Evolutionary conservation across 64 coral and sea anemone species (phyloP).

Genomic region (Montipora foliosa): DNA sequence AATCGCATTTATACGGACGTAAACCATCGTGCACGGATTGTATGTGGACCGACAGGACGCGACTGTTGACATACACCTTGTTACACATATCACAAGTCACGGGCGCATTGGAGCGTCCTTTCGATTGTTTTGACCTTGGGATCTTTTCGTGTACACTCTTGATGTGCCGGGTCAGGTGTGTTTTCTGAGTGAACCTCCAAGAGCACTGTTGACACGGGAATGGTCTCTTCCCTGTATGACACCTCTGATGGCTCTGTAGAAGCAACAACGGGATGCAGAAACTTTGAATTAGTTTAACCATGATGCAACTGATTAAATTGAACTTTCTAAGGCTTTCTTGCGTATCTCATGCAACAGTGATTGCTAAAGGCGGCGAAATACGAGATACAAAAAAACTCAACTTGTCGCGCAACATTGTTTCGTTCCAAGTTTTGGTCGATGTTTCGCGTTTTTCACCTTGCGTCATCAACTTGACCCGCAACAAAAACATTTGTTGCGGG

Average conservation of each 20-base stretch:
- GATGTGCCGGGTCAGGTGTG: slow-evolving; percentile 87
- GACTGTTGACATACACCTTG: slow-evolving; percentile 76
- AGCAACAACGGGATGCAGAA: background rate
- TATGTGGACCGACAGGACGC: slow-evolving; percentile 73
- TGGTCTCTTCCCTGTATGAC: slow-evolving; percentile 82
- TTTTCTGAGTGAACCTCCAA: slow-evolving; percentile 91
- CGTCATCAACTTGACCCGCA: too few species aligned
- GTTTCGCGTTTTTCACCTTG: too few species aligned
- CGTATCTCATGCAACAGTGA: too few species aligned
- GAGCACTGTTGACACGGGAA: slow-evolving; percentile 77
- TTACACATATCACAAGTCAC: slow-evolving; percentile 61
- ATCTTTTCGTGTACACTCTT: slow-evolving; percentile 63
- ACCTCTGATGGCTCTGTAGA: slow-evolving; percentile 64
- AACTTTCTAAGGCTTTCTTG: too few species aligned
- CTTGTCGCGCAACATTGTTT: too few species aligned
- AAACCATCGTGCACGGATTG: slow-evolving; percentile 79
- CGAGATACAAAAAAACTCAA: too few species aligned
- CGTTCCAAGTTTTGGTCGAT: too few species aligned
- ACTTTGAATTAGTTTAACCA: too few species aligned
- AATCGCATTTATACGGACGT: slow-evolving; percentile 82
- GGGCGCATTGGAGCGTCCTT: slow-evolving; percentile 9
- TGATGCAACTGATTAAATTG: too few species aligned
- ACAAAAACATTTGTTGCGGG: too few species aligned
- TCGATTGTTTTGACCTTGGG: background rate
- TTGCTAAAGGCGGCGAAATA: too few species aligned